Conservation (phyloP, 2,797 vertebrate genomes). For the Xerus rutilus region DNA sequence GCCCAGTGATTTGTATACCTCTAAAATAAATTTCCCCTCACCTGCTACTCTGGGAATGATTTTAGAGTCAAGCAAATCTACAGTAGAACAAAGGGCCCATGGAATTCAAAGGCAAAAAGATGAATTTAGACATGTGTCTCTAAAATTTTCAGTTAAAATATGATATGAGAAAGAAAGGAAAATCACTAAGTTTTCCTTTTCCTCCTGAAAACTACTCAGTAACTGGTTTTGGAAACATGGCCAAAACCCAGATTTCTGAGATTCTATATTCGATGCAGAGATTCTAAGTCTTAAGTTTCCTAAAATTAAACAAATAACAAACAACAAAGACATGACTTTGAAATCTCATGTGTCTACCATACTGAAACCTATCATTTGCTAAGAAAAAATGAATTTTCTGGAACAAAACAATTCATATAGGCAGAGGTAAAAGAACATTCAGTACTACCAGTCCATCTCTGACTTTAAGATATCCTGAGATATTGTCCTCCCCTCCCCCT, state of each 20-base stretch:
- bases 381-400: conserved; percentile 8
- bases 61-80: conserved; percentile 20
- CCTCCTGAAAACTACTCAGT: background rate
- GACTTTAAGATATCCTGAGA: background rate
- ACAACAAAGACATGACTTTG: background rate
- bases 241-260: background rate
- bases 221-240: conserved; percentile 33
- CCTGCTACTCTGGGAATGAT: background rate
- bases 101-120: conserved; percentile 4
- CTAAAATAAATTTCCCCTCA: conserved; percentile 44
- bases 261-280: background rate
- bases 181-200: background rate
- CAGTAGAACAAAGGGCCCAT: background rate
- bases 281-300: conserved; percentile 21
- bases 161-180: background rate
- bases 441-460: background rate
- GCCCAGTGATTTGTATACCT: background rate
- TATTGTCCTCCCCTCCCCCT: background rate
- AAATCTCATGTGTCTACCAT: conserved; percentile 6
- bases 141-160: conserved; percentile 10
- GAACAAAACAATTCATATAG: background rate
- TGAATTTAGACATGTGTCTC: conserved; percentile 23
- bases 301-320: background rate
- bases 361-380: background rate
- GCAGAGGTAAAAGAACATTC: background rate